A percentile compares a stretch with the other conserved stretches of the same genome.
phyloP scores from a whole-genome alignment of 2,888 invertebrate species.

The Tetramorium bicarinatum region DNA sequence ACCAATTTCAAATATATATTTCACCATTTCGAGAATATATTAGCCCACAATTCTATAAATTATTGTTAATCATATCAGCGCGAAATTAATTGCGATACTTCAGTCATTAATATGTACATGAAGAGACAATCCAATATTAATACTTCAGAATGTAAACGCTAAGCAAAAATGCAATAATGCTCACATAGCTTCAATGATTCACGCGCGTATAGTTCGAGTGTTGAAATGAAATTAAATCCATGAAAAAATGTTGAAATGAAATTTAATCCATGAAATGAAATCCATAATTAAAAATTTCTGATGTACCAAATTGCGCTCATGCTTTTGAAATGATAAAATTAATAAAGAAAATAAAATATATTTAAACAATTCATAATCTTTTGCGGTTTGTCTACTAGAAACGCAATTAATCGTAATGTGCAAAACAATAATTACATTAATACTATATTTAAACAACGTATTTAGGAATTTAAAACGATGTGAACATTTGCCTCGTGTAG shows the following conservation, averaged over 20 bases:
- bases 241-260: neutral
- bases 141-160: neutral
- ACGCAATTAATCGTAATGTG: neutral
- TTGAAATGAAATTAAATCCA: neutral
- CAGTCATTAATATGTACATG: neutral
- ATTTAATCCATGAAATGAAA: slow-evolving; percentile 5
- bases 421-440: neutral
- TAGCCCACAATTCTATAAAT: slow-evolving; percentile 2
- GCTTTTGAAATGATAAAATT: neutral
- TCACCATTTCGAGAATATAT: neutral
- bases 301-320: neutral
- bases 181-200: neutral
- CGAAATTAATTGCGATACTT: neutral
- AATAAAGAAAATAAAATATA: neutral
- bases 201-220: no score
- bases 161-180: neutral
- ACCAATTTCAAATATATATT: neutral
- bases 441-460: neutral
- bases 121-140: neutral
- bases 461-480: neutral
- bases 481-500: neutral
- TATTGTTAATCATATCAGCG: neutral
- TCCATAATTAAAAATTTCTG: slow-evolving; percentile 29
- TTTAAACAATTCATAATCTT: neutral
- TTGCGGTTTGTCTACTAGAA: neutral